phyloP scores from a whole-genome alignment of 30 jellyfish, hydroid and myxozoan species.

The Aurelia aurita region DNA sequence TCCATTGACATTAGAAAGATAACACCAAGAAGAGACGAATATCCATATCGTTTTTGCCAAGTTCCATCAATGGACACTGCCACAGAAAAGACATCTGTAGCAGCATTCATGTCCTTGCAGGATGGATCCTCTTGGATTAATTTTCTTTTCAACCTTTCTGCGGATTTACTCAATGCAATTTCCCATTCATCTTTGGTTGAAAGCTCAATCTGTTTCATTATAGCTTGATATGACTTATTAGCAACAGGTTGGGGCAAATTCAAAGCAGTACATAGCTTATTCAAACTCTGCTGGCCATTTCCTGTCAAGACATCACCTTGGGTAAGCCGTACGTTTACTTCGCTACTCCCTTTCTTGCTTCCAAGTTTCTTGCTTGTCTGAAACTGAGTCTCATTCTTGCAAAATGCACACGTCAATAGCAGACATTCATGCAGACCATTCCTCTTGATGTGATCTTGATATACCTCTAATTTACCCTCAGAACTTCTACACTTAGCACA shows the following conservation, averaged over 20 bases:
- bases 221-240: conserved; percentile 25
- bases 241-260: conserved; percentile 37
- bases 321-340: conserved; percentile 30
- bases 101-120: too few relatives aligned
- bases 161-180: conserved; percentile 17
- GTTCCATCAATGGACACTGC: too few relatives aligned
- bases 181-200: conserved; percentile 28
- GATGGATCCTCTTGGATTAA: too few relatives aligned
- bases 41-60: too few relatives aligned
- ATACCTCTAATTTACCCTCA: too few relatives aligned
- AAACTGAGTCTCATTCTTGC: conserved; percentile 32
- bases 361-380: conserved; percentile 28
- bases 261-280: conserved; percentile 35
- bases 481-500: too few relatives aligned
- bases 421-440: conserved; percentile 19
- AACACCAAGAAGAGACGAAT: too few relatives aligned
- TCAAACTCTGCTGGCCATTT: conserved; percentile 39
- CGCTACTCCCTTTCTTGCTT: conserved; percentile 17
- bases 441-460: conserved; percentile 27
- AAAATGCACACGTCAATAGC: conserved; percentile 12
- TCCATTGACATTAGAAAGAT: background rate
- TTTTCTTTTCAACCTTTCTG: conserved; percentile 26
- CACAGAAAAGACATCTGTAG: too few relatives aligned
- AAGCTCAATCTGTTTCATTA: conserved; percentile 20
- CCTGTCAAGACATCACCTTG: conserved; percentile 31